Evolutionary conservation across 1,140 invertebrate species (phyloP), one percentile per base, ranked within the genome.

Genomic region (Neodiprion virginianus): DNA sequence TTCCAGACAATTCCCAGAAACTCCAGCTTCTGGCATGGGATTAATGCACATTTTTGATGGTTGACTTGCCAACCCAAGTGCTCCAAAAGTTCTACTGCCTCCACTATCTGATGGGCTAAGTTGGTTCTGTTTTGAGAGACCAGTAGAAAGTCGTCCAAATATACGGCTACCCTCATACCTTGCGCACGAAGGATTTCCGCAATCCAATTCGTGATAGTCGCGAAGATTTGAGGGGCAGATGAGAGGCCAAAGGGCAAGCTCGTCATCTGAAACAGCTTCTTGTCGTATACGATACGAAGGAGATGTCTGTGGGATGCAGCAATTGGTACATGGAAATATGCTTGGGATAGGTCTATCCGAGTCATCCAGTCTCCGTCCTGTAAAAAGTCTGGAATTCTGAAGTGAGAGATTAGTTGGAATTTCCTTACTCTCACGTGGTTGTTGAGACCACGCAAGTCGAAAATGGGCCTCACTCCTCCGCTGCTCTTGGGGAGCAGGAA

Each of bases 151-250:
- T 84, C 83, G 83, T 82, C 76, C 72, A 82, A 61, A 50, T 84
- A 74, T 50, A 78, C 75, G 4, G 81, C 67, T 61, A 81, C 76
- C 72, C 76, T 79, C 72, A 78, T 75, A 40, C 76, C 76, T 66
- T 53, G 72, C 40, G 70, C 73, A 11, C 78, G 76, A 71, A 82
- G 77, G 72, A 74, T 79, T 47, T 83, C 78, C n/a, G 81, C 82
- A 23, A 85, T 68, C 83, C 82, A 85, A 65, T 86, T 85, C 47
- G 82, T 80, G 50, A 86, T n/a, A 5, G 76, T 76, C 48, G 82
- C 77, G 69, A 85, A 86, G 9, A 72, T 83, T 49, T 78, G 76
- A 49, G 83, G 82, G 69, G 83, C 84, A 69, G 83, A 83, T 72
- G 82, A 79, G 53, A 86, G 79, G 21, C 76, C 78, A 50, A 78